These are phyloP conservation scores for Heliconius sara DNA, from an alignment of 2,888 invertebrate species.

Conservation along the genomic window DNA sequence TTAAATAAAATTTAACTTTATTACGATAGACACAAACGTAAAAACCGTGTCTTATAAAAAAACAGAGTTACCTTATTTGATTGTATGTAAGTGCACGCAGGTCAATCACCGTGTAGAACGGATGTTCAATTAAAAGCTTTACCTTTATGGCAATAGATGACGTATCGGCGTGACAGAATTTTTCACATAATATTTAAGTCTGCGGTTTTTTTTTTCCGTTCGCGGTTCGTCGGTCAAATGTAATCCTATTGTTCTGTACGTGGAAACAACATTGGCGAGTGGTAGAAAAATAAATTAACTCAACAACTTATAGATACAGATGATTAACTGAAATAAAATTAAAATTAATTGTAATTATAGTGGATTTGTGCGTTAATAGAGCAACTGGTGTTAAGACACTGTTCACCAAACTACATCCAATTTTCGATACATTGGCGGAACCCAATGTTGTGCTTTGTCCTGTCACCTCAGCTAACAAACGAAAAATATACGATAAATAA, in stretches of 20 bases:
- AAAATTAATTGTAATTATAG: not conserved
- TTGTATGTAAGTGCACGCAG: slow-evolving; percentile 9
- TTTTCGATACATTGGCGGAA: no score
- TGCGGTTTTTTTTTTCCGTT: slow-evolving; percentile 24
- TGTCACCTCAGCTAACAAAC: not conserved
- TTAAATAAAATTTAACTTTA: slow-evolving; percentile 17
- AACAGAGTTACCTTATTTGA: slow-evolving; percentile 23
- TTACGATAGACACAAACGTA: not conserved
- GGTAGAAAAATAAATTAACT: slow-evolving; percentile 4
- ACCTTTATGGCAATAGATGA: slow-evolving; percentile 34
- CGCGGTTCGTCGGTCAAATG: slow-evolving; percentile 27
- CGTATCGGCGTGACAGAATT: slow-evolving; percentile 19
- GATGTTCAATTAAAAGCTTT: slow-evolving; percentile 38
- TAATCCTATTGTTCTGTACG: slow-evolving; percentile 29
- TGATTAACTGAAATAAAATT: not conserved
- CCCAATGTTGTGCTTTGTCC: no score
- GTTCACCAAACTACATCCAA: no score
- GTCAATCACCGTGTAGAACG: slow-evolving; percentile 41
- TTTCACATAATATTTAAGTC: slow-evolving; percentile 13
- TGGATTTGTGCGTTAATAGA: not conserved
- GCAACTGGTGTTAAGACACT: no score
- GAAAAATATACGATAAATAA: no score
- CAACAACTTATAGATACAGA: not conserved
- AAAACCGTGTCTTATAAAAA: not conserved
- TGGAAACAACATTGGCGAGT: slow-evolving; percentile 6